These are phyloP conservation scores for Petrocephalus microphthalmus DNA, from an alignment of 2,113 vertebrate species.

Conservation along the genomic window DNA sequence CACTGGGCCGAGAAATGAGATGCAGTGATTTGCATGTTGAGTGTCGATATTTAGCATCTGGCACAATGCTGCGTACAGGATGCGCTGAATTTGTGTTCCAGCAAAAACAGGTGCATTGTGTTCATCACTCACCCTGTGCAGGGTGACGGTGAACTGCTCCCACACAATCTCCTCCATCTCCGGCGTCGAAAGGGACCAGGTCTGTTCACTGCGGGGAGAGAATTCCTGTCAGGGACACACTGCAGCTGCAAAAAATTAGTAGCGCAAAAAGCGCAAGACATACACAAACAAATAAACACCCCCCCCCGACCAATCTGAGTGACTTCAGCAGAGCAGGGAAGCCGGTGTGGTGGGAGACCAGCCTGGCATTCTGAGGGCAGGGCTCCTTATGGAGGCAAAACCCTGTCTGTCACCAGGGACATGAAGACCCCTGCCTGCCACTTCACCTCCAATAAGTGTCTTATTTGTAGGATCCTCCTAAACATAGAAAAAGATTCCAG, in stretches of 20 bases:
- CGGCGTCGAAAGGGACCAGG: constrained; percentile 48
- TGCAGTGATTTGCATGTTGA: background rate
- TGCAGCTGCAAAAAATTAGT: background rate
- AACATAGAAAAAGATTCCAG: background rate
- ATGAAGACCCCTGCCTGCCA: background rate
- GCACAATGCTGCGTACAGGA: background rate
- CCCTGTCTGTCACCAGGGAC: background rate
- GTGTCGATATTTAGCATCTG: background rate
- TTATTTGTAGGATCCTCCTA: background rate
- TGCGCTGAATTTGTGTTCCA: background rate
- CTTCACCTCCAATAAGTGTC: background rate
- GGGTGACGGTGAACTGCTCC: constrained; percentile 94
- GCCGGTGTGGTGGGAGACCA: background rate
- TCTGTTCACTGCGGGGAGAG: background rate
- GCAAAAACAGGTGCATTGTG: background rate
- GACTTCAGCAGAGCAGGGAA: background rate
- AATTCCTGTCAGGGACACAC: background rate
- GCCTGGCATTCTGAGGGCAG: background rate
- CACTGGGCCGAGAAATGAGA: background rate
- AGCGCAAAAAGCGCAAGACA: background rate
- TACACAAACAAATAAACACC: background rate
- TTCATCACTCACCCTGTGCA: constrained; percentile 77
- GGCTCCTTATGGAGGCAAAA: background rate
- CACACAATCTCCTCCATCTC: constrained; percentile 94
- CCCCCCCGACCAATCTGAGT: background rate